These are phyloP conservation scores for Oscheius sp. DNA, from an alignment of 2,888 invertebrate species.

Conservation along the genomic window DNA sequence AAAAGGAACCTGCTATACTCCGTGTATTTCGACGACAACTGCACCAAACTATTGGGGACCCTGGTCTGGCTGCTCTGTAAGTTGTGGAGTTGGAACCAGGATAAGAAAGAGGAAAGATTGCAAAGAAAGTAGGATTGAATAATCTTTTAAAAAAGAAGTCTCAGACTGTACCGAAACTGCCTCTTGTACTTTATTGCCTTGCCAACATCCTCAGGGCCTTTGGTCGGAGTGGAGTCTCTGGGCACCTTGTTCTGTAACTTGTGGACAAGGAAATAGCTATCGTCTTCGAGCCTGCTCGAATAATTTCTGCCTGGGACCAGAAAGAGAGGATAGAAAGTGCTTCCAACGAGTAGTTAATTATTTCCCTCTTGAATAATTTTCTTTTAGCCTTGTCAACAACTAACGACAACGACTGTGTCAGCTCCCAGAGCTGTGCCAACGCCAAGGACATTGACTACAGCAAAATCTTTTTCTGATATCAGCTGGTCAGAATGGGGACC, in stretches of 20 bases:
- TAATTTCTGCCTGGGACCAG: slow-evolving; percentile 38
- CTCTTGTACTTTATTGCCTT: slow-evolving; percentile 27
- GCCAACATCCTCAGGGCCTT: background rate
- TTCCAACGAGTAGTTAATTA: background rate
- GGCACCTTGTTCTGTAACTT: slow-evolving; percentile 29
- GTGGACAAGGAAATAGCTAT: slow-evolving; percentile 41
- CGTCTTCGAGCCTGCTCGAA: slow-evolving; percentile 42
- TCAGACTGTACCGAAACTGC: slow-evolving; percentile 42
- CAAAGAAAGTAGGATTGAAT: slow-evolving; percentile 8
- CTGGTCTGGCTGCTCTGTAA: slow-evolving; percentile 52
- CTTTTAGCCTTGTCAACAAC: too few relatives aligned
- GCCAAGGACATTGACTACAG: background rate
- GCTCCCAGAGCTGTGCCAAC: background rate
- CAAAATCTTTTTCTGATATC: background rate
- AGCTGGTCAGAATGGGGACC: slow-evolving; percentile 21
- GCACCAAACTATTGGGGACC: slow-evolving; percentile 35
- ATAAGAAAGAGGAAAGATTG: slow-evolving; percentile 45
- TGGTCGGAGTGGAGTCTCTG: slow-evolving; percentile 46
- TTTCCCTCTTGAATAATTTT: too few relatives aligned
- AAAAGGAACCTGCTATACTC: slow-evolving; percentile 28
- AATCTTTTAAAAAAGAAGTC: background rate
- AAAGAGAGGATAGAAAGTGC: slow-evolving; percentile 39
- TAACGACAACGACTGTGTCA: too few relatives aligned
- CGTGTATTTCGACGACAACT: background rate
- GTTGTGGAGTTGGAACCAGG: slow-evolving; percentile 47